Evolutionary conservation across 1,140 invertebrate genomes (phyloP), one percentile per base, ranked within the genome.

Genomic region (Macrotrachela quadricornifera): DNA sequence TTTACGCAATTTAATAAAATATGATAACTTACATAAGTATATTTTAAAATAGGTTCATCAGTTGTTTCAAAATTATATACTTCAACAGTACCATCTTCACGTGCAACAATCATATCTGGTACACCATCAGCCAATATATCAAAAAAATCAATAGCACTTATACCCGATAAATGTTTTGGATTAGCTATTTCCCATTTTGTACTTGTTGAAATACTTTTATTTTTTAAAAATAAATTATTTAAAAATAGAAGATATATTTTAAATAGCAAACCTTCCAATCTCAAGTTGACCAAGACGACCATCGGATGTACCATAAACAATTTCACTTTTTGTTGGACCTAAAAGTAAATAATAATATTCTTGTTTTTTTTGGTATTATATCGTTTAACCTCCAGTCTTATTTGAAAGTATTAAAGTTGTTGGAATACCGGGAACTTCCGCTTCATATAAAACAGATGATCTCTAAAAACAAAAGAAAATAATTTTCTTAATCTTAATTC

Each of bases 281-380:
- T 71, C 66, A 17, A 80, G 67, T 14, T 85, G 66, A 42, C 80
- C 81, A 43, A 86, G 68, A 63, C 76, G 75, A 1, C 85, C 85
- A 71, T 86, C 82, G 14, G 77, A 71, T 6, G 83, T 84, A 6
- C 84, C 85, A 68, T 82, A 82, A 0, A 86, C 60, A 44, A 87
- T 64, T 57, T 78, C 75, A 60, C 79, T 75, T 10, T 72, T 74
- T 59, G 69, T 73, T 30, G 21, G 21, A 30, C 21, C 21, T 30
- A 30, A 30, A 8, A 30, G 8, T 8, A 30, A 30, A 30, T 30
- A 30, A 30, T 4, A 30, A n/a, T n/a, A n/a, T n/a, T n/a, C n/a
- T n/a, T n/a, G n/a, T n/a, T n/a, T n/a, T n/a, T n/a, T n/a, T n/a
- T n/a, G n/a, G n/a, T 30, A 30, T 30, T 30, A 30, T 30, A 30